Evolutionary conservation across 2,888 invertebrate species (phyloP), one percentile per base, ranked within the genome.

Genomic region (Sialis fuliginosa): DNA sequence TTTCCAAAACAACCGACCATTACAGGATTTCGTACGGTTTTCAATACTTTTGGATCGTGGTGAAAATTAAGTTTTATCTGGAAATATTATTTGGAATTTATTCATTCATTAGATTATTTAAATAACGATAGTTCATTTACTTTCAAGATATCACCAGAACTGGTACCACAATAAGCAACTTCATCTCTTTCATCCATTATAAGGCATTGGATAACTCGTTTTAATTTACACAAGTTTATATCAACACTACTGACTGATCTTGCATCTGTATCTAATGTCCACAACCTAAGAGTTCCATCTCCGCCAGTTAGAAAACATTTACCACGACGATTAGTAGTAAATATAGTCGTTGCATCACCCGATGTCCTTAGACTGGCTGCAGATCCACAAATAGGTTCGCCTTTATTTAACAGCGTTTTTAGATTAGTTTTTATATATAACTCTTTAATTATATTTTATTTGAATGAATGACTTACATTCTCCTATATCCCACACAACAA

Each of bases 401-500:
- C 55, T 6, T 37, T 10, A 37, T 8, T 4, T 2, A 4, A 2
- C 22, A 22, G 22, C 4, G 22, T 22, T 22, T 22, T 22, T 22
- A 22, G 22, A 22, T 22, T 22, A 22, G 22, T 22, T 22, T 22
- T 22, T 22, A 22, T 22, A 22, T 22, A 22, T 22, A 22, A 22
- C 22, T 22, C 22, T 22, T 22, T 22, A 22, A 22, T 22, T 22
- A 22, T 22, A 22, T 22, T 22, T 22, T 22, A 22, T 22, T 22
- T 22, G 22, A 22, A 22, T 22, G 22, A 22, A 22, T 22, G 2
- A 22, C 22, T 22, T 22, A 22, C 22, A 22, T 22, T 50, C 52
- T 35, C 68, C 64, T 52, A 90, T 73, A 60, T 91, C 82, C 79
- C 86, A 93, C 1, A 93, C 77, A 40, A 91, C 81, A 35, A 92